phyloP scores from a whole-genome alignment of 2,888 invertebrate genomes.

The Rhopalosiphum nymphaeae region DNA sequence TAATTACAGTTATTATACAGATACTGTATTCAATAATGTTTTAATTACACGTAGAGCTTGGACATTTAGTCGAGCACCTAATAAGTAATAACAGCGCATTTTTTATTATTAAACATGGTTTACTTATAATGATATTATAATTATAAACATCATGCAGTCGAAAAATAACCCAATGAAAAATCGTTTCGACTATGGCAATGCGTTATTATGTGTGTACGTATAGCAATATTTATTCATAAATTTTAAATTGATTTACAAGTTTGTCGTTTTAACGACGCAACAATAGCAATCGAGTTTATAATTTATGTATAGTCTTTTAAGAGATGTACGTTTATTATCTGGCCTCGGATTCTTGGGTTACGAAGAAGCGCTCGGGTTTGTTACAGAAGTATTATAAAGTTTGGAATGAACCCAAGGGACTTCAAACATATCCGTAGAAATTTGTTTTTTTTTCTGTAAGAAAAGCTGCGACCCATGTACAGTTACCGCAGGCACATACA shows the following conservation, averaged over 20 bases:
- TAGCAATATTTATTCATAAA: not conserved
- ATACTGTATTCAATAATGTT: not conserved
- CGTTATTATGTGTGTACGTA: not conserved
- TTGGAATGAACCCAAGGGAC: not conserved
- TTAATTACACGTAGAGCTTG: not conserved
- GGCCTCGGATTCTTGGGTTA: not conserved
- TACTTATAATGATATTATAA: not conserved
- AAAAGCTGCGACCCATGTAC: not conserved
- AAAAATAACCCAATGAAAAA: not conserved
- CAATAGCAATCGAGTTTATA: not conserved
- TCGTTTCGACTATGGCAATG: not conserved
- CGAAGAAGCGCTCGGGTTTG: not conserved
- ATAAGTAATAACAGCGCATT: not conserved
- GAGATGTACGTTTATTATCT: not conserved
- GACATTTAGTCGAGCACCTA: not conserved
- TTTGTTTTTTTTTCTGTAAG: not conserved
- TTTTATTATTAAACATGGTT: not conserved
- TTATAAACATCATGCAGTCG: not conserved
- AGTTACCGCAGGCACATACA: not conserved
- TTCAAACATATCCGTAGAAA: not conserved
- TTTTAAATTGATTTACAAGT: not conserved
- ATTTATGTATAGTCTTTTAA: not conserved
- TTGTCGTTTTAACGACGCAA: not conserved
- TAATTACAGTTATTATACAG: too few relatives aligned
- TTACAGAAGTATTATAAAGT: not conserved